These are phyloP conservation scores for Himalopsyche anomala DNA, from an alignment of 2,888 invertebrate genomes.

Conservation along the genomic window DNA sequence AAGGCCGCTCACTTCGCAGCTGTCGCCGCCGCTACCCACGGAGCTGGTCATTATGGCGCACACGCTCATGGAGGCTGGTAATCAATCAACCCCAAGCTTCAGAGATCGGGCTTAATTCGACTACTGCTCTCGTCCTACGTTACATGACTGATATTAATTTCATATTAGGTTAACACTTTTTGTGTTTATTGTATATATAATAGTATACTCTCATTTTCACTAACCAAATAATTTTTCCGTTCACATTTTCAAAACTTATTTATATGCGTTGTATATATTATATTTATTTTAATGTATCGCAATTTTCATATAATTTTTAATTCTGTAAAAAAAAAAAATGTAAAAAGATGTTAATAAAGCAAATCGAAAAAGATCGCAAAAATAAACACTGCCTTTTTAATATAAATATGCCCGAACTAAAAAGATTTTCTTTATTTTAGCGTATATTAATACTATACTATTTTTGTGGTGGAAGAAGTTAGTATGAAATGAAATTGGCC, in stretches of 20 bases:
- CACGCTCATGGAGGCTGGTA: neutral
- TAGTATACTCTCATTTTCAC: neutral
- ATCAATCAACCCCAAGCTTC: neutral
- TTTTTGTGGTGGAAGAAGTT: too few species aligned
- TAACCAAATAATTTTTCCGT: neutral
- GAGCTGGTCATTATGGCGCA: neutral
- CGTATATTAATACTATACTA: too few species aligned
- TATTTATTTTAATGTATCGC: conserved; percentile 14
- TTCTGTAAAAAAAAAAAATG: neutral
- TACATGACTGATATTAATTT: neutral
- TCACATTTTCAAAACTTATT: too few species aligned
- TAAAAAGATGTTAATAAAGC: neutral
- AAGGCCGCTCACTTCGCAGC: conserved; percentile 79
- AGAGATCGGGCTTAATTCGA: neutral
- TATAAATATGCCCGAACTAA: too few species aligned
- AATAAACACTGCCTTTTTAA: neutral
- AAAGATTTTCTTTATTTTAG: too few species aligned
- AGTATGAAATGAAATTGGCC: too few species aligned
- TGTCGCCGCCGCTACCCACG: conserved; percentile 68
- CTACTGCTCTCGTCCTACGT: neutral
- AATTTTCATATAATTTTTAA: neutral
- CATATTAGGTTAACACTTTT: neutral
- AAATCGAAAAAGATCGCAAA: conserved; percentile 4
- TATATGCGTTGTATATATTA: conserved; percentile 12
- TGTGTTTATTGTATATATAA: neutral